A percentile compares a stretch with the other conserved stretches of the same genome.
Evolutionary conservation across 2,113 vertebrate genomes (phyloP).

Genomic region (Pavo muticus): DNA sequence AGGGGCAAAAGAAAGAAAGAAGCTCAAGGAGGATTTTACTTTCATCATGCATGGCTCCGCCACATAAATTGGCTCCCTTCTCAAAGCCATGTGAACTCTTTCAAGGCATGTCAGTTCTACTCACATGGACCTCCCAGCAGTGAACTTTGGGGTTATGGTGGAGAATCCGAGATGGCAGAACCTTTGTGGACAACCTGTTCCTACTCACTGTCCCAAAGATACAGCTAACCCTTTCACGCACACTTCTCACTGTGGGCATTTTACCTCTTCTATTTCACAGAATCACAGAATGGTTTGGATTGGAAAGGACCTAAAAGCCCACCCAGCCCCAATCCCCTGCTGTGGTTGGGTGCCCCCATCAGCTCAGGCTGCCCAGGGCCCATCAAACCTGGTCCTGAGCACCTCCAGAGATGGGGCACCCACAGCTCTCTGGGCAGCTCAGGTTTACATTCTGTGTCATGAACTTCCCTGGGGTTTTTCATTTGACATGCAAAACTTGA

Average conservation of each 20-base stretch:
- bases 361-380: too few relatives aligned
- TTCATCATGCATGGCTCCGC: accelerated
- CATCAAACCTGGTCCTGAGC: too few relatives aligned
- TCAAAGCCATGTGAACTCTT: neutral
- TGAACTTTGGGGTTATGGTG: neutral
- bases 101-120: neutral
- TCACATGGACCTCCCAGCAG: neutral
- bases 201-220: neutral
- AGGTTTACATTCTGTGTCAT: neutral
- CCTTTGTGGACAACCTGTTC: neutral
- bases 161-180: neutral
- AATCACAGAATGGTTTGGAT: too few relatives aligned
- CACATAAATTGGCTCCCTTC: neutral
- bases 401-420: too few relatives aligned
- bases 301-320: too few relatives aligned
- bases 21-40: neutral
- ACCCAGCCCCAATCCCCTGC: too few relatives aligned
- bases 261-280: neutral
- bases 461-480: neutral
- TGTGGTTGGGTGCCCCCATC: too few relatives aligned
- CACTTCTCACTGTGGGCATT: neutral
- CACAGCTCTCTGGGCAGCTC: too few relatives aligned
- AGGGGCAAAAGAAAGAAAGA: too few relatives aligned
- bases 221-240: neutral
- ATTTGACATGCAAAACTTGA: accelerated